A percentile compares a stretch with the other conserved stretches of the same genome.
Conservation (phyloP, 2,113 vertebrate genomes). For the Oryzias melastigma region DNA sequence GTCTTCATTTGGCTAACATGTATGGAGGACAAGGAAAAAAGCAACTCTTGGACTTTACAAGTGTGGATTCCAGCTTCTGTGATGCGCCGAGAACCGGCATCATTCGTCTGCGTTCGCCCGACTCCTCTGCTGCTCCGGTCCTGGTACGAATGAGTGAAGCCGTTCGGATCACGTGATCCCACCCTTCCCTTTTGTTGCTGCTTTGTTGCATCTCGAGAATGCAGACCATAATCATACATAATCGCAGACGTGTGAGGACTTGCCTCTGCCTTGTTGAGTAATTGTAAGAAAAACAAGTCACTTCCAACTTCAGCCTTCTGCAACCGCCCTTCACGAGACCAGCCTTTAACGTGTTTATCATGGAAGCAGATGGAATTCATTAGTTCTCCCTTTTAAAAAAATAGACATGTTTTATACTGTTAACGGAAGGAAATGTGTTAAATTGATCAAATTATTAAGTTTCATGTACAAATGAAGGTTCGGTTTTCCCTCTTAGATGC, state of each 20-base stretch:
- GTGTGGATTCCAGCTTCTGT: conserved; percentile 11
- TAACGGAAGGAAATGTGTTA: too few relatives aligned
- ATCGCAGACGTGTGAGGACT: conserved; percentile 35
- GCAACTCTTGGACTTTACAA: conserved; percentile 5
- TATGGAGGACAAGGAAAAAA: neutral
- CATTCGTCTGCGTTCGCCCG: conserved; percentile 29
- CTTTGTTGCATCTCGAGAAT: conserved; percentile 29
- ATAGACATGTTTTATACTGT: neutral
- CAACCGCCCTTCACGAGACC: neutral
- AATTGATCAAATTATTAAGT: too few relatives aligned
- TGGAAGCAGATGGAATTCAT: neutral
- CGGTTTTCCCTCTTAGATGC: too few relatives aligned
- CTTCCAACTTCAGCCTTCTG: conserved; percentile 1
- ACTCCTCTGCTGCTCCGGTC: conserved; percentile 3
- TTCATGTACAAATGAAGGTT: too few relatives aligned
- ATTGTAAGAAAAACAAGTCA: conserved; percentile 13
- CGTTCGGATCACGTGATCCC: neutral
- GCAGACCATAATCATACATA: conserved; percentile 6
- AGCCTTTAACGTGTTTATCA: neutral
- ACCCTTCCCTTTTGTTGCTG: conserved; percentile 26
- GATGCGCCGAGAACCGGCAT: conserved; percentile 29
- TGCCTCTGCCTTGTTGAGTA: conserved; percentile 23
- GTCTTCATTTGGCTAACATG: neutral
- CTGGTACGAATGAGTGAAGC: conserved; percentile 6
- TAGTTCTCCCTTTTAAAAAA: neutral